phyloP scores from a whole-genome alignment of 2,888 invertebrate genomes.

The Machimus atricapillus region DNA sequence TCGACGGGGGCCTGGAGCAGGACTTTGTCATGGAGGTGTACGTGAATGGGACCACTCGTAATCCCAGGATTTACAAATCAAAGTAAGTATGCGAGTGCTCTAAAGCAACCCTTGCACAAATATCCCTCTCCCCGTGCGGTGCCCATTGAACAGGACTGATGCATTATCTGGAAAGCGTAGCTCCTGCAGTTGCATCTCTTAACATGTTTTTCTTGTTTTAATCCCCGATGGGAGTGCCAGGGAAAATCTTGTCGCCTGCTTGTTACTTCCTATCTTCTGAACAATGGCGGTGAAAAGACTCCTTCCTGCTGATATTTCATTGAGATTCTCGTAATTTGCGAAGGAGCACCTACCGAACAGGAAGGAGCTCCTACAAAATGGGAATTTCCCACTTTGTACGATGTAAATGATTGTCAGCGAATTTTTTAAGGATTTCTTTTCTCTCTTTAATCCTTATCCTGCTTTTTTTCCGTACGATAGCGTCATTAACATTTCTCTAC shows the following conservation, averaged over 20 bases:
- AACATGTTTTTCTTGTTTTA: slow-evolving; percentile 11
- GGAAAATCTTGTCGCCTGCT: neutral
- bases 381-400: neutral
- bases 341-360: neutral
- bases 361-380: neutral
- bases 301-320: neutral
- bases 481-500: neutral
- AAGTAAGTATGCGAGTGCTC: slow-evolving; percentile 54
- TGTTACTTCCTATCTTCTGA: neutral
- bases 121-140: neutral
- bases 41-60: slow-evolving; percentile 62
- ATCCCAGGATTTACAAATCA: slow-evolving; percentile 61
- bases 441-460: neutral
- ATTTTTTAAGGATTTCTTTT: neutral
- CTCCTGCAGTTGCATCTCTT: neutral
- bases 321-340: neutral
- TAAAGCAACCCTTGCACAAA: neutral
- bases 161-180: neutral
- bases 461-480: neutral
- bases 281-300: neutral
- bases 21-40: slow-evolving; percentile 77
- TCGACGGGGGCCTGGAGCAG: slow-evolving; percentile 78
- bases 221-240: neutral
- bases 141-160: neutral
- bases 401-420: neutral